These are phyloP conservation scores for Hylaea fasciaria DNA, from an alignment of 2,888 invertebrate species.

Conservation along the genomic window DNA sequence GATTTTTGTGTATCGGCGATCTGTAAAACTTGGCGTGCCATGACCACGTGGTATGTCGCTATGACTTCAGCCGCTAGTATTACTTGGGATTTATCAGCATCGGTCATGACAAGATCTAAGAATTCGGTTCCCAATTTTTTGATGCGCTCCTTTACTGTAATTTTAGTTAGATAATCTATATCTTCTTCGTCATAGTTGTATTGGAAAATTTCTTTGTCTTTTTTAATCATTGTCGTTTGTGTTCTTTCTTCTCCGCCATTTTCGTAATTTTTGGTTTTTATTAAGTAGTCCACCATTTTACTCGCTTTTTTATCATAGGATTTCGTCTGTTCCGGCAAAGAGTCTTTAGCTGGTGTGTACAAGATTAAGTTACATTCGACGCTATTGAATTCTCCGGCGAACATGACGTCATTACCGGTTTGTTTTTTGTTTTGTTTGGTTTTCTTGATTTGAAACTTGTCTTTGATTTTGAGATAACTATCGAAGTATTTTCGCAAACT, in stretches of 20 bases:
- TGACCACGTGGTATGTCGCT: slow-evolving; percentile 51
- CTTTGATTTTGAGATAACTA: slow-evolving; percentile 52
- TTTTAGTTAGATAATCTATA: slow-evolving; percentile 43
- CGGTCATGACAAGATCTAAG: slow-evolving; percentile 45
- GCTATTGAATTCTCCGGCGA: slow-evolving; percentile 46
- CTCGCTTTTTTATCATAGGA: slow-evolving; percentile 25
- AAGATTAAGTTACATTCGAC: slow-evolving; percentile 50
- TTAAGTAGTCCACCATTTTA: slow-evolving; percentile 33
- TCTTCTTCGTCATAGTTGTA: slow-evolving; percentile 45
- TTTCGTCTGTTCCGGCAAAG: slow-evolving; percentile 39
- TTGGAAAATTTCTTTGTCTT: slow-evolving; percentile 47
- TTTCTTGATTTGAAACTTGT: slow-evolving; percentile 42
- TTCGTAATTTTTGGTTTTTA: no score
- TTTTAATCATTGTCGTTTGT: no score
- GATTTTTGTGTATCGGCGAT: slow-evolving; percentile 19
- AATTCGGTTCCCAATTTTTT: slow-evolving; percentile 47
- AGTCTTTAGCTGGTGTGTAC: slow-evolving; percentile 51
- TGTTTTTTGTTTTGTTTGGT: no score
- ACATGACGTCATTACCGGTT: slow-evolving; percentile 44
- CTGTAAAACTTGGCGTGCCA: slow-evolving; percentile 48
- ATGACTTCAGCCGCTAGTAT: slow-evolving; percentile 51
- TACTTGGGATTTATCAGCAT: slow-evolving; percentile 38
- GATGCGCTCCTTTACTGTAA: slow-evolving; percentile 46
- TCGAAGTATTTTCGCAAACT: slow-evolving; percentile 52
- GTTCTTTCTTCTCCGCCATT: no score